Evolutionary conservation across 92 coral and sea anemone genomes (phyloP).

Genomic region (Phymanthus crucifer): DNA sequence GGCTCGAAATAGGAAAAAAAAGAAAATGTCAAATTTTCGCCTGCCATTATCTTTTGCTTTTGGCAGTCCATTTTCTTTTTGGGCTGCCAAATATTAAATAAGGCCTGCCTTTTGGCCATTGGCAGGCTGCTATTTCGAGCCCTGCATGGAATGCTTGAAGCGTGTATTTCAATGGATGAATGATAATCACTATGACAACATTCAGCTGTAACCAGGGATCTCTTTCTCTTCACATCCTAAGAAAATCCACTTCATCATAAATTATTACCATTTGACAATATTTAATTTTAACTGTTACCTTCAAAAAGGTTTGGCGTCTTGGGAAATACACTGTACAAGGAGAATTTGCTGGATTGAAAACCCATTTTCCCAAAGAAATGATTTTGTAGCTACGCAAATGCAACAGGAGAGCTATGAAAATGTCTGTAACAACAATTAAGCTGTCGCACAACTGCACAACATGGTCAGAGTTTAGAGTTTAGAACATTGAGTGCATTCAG

Average conservation of each 20-base stretch:
- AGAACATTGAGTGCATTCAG: not conserved
- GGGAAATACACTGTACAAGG: constrained; percentile 15
- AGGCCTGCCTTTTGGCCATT: no score
- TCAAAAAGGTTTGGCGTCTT: constrained; percentile 10
- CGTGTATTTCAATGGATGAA: no score
- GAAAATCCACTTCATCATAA: not conserved
- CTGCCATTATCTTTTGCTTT: no score
- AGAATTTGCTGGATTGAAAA: not conserved
- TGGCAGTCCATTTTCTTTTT: no score
- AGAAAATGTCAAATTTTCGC: no score
- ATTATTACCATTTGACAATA: constrained; percentile 10
- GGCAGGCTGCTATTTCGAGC: no score
- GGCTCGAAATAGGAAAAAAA: no score
- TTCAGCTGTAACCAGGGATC: no score
- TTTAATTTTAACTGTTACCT: not conserved
- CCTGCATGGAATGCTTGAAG: no score
- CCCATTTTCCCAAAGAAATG: not conserved
- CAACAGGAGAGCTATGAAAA: constrained; percentile 25
- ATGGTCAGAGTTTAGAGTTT: not conserved
- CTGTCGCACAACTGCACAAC: constrained; percentile 18
- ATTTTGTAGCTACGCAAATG: not conserved
- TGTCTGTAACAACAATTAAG: constrained; percentile 13
- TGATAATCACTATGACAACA: no score
- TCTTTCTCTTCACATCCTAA: not conserved
- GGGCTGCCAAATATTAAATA: no score